Base-by-base conservation (phyloP, 2,888 invertebrate species). In the Drosophila subsilvestris region DNA sequence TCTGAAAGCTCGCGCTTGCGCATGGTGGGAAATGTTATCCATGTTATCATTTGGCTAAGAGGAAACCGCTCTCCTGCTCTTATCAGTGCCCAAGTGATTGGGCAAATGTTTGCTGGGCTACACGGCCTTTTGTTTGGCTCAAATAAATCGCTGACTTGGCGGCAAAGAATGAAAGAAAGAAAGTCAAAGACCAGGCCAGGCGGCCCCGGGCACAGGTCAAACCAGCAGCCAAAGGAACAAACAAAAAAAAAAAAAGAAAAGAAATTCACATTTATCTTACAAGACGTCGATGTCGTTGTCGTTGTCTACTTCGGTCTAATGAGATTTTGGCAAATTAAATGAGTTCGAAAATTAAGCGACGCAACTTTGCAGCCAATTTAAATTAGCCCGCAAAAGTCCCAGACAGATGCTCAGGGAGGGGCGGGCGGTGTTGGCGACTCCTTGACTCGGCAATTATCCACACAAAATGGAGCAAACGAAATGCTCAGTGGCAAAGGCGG, bases 1-100 rank as follows among this genome's bases (percentile, higher is more conserved):
- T 67, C 57, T 10, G 20, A 88, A 84, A 88, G 86, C 88, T 84
- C 88, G 62, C 86, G 74, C 55, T 50, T 82, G 88, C 83, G 83
- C 88, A 49, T 3, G n/a, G n/a, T 12, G 43, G 0, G 0, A 7
- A 9, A 7, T 0, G 10, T 18, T 9, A 6, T 10, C n/a, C 37
- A 17, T 37, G 66, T 82, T 83, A 83, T 83, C 86, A 87, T 14
- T 22, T 59, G 45, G 51, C 29, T 29, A 29, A 29, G 32, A 43
- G 32, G 43, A 12, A 32, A 5, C 12, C 4, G 37, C 37, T 37
- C 42, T 12, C 12, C 12, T 17, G 12, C 57, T 18, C 55, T 83
- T 83, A 83, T 83, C 88, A 87, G 62, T 65, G 44, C 51, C 55
- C 50, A 50, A 22, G 37, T 12, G 14, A 8, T 5, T 25, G n/a